Percentiles rank a stretch among this genome's conserved stretches.
These are phyloP conservation scores for Campylomormyrus numenius DNA, from an alignment of 2,113 vertebrate genomes.

Conservation along the genomic window DNA sequence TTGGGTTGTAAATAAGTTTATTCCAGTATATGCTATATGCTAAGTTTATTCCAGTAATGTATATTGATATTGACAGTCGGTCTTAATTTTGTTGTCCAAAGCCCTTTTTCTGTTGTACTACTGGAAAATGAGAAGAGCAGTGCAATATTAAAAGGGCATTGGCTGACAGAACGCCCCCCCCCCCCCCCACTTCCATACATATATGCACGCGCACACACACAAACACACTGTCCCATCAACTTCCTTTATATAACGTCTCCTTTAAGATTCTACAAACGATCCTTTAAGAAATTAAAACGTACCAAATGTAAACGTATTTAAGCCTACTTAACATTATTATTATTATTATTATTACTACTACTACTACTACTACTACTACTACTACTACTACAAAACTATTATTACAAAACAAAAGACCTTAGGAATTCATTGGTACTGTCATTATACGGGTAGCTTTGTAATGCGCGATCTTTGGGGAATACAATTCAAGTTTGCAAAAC, in stretches of 20 bases:
- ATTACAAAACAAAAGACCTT: not conserved
- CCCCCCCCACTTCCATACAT: not conserved
- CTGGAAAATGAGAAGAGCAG: slow-evolving; percentile 88
- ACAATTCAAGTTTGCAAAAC: not conserved
- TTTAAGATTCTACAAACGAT: not conserved
- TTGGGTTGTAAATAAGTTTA: not conserved
- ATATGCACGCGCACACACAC: not conserved
- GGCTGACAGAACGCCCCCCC: slow-evolving; percentile 66
- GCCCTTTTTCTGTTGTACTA: slow-evolving; percentile 95
- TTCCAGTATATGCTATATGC: too few relatives aligned
- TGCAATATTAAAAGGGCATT: slow-evolving; percentile 99
- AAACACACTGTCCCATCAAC: not conserved
- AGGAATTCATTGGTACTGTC: not conserved
- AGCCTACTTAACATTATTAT: not conserved
- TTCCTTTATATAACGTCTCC: not conserved
- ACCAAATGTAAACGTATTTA: not conserved
- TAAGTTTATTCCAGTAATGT: not conserved
- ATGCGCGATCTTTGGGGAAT: not conserved
- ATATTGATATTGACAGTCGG: not conserved
- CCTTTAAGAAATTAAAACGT: not conserved
- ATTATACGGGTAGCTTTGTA: not conserved
- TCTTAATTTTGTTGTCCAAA: slow-evolving; percentile 68
- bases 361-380: not conserved
- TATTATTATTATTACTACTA: not conserved
- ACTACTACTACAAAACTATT: not conserved